Evolutionary conservation across 2,888 invertebrate species (phyloP).

Genomic region (Nebria brevicollis): DNA sequence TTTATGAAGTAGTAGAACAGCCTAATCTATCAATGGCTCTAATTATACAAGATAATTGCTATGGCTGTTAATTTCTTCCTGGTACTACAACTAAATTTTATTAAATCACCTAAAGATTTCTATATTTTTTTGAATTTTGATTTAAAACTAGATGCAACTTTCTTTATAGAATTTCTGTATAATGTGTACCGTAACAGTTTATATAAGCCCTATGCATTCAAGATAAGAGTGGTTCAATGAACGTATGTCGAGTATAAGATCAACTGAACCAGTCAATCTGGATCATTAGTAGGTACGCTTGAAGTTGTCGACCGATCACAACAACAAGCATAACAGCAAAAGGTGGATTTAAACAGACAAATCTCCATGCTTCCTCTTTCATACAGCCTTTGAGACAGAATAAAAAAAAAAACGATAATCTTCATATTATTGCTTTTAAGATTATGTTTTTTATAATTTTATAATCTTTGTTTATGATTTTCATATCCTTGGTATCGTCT

Average conservation of each 20-base stretch:
- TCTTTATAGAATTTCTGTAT: too few relatives aligned
- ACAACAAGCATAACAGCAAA: conserved; percentile 28
- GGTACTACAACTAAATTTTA: too few relatives aligned
- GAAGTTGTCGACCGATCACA: conserved; percentile 35
- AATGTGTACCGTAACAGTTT: too few relatives aligned
- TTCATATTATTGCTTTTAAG: neutral
- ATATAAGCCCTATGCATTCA: neutral
- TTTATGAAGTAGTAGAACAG: too few relatives aligned
- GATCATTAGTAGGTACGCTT: conserved; percentile 37
- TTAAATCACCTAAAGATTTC: too few relatives aligned
- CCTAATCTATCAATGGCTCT: too few relatives aligned
- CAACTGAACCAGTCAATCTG: conserved; percentile 38
- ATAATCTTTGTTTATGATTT: conserved; percentile 1
- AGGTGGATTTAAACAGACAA: conserved; percentile 27
- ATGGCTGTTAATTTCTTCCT: too few relatives aligned
- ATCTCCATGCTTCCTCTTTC: conserved; percentile 3
- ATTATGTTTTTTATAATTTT: neutral
- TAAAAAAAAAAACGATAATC: neutral
- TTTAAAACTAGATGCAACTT: too few relatives aligned
- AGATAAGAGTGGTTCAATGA: neutral
- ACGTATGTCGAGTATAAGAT: neutral
- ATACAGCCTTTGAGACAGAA: neutral
- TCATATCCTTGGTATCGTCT: neutral
- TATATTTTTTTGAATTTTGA: too few relatives aligned
- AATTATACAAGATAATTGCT: too few relatives aligned